Percentiles rank a stretch among this genome's conserved stretches.
Conservation (phyloP, 2,797 vertebrate genomes). For the Monodelphis domestica region DNA sequence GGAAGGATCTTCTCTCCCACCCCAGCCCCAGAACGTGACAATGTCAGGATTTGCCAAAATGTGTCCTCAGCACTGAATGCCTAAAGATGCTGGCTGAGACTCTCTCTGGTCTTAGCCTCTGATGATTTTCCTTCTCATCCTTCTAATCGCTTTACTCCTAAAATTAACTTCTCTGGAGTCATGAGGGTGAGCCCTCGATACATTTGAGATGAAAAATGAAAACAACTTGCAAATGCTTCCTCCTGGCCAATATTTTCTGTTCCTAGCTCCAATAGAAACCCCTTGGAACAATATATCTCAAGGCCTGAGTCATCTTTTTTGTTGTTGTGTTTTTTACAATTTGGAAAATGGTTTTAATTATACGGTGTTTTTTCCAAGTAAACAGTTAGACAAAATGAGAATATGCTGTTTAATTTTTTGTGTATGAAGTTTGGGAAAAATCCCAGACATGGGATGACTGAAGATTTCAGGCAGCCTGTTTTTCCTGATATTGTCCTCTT, state of each 20-base stretch:
- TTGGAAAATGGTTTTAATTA: slow-evolving; percentile 59
- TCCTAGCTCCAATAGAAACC: slow-evolving; percentile 75
- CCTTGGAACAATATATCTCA: slow-evolving; percentile 35
- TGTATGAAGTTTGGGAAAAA: slow-evolving; percentile 26
- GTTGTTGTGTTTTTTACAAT: slow-evolving; percentile 54
- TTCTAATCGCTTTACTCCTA: slow-evolving; percentile 33
- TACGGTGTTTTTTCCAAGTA: slow-evolving; percentile 55
- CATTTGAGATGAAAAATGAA: slow-evolving; percentile 53
- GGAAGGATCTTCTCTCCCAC: background rate
- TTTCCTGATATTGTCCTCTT: background rate
- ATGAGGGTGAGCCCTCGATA: background rate
- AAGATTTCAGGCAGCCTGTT: background rate
- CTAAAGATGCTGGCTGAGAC: background rate
- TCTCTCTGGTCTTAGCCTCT: background rate
- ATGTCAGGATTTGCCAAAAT: background rate
- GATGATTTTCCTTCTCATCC: background rate
- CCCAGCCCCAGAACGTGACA: background rate
- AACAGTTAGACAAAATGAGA: slow-evolving; percentile 50
- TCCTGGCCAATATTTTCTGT: slow-evolving; percentile 71
- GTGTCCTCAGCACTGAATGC: background rate
- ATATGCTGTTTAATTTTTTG: slow-evolving; percentile 23
- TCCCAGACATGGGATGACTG: background rate
- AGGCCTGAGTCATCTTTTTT: slow-evolving; percentile 70
- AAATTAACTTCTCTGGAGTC: background rate
- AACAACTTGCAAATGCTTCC: slow-evolving; percentile 55